Conservation (phyloP, 2,888 invertebrate species). For the Cephonodes hylas region DNA sequence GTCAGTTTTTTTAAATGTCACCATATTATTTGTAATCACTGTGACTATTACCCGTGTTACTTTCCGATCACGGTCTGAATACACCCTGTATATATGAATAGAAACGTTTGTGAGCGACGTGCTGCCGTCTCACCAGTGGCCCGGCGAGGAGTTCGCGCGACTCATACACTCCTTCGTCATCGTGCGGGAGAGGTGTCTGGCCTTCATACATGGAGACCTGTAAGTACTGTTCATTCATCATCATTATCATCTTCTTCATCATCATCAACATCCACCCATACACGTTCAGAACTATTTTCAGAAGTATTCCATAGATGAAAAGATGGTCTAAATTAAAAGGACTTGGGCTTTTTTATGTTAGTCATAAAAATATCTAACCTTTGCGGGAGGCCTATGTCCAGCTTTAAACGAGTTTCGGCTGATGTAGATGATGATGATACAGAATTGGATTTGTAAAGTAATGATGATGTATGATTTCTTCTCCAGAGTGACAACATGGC, state of each 20-base stretch:
- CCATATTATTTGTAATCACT: no score
- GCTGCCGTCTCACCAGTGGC: slow-evolving; percentile 56
- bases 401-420: not conserved
- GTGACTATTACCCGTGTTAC: no score
- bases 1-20: no score
- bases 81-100: no score
- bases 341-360: no score
- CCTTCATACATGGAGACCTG: slow-evolving; percentile 47
- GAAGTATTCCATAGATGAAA: no score
- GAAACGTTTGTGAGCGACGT: slow-evolving; percentile 34
- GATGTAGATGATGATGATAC: not conserved
- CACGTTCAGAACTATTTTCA: not conserved
- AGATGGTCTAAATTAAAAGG: no score
- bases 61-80: no score
- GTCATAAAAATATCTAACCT: no score
- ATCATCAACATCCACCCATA: not conserved
- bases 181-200: slow-evolving; percentile 34
- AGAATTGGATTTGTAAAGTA: no score
- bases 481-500: slow-evolving; percentile 84
- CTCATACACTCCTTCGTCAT: slow-evolving; percentile 48
- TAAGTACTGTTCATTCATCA: no score
- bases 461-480: not conserved
- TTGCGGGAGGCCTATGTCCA: not conserved
- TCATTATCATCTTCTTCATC: no score
- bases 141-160: slow-evolving; percentile 65